phyloP scores from a whole-genome alignment of 1,140 invertebrate species.

The Scaptomyza graminum region DNA sequence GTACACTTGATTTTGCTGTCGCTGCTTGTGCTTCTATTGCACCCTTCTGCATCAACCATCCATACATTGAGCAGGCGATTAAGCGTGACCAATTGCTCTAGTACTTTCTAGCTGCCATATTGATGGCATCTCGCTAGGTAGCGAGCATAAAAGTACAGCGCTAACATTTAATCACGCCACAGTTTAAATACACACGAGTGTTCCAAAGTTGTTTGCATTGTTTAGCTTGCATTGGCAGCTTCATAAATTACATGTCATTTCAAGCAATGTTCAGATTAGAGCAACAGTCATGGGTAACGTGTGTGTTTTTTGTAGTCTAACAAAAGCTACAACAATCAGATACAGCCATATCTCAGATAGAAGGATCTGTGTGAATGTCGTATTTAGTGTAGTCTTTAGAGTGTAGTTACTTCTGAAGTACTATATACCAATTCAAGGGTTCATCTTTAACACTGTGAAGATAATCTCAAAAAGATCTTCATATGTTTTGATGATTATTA shows the following conservation, averaged over 20 bases:
- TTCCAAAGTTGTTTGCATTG: constrained; percentile 14
- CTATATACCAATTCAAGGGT: neutral
- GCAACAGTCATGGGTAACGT: constrained; percentile 6
- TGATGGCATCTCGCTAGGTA: constrained; percentile 42
- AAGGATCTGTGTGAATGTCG: neutral
- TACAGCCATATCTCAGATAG: neutral
- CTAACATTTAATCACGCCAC: constrained; percentile 63
- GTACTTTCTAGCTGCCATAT: constrained; percentile 56
- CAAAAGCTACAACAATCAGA: neutral
- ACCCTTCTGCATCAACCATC: neutral
- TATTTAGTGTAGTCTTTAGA: neutral
- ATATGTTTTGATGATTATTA: neutral
- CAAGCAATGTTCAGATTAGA: constrained; percentile 22
- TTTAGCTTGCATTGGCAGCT: constrained; percentile 32
- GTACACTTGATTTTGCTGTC: constrained; percentile 63
- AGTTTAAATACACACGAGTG: constrained; percentile 18
- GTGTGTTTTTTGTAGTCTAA: neutral
- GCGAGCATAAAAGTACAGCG: constrained; percentile 44
- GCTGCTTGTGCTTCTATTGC: neutral
- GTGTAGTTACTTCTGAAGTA: neutral
- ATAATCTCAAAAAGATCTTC: neutral
- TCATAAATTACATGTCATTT: constrained; percentile 61
- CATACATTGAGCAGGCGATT: constrained; percentile 57
- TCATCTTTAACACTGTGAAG: neutral
- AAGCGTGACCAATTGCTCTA: constrained; percentile 76